Evolutionary conservation across 1,140 invertebrate genomes (phyloP), one percentile per base, ranked within the genome.

Genomic region (Batillaria attramentaria): DNA sequence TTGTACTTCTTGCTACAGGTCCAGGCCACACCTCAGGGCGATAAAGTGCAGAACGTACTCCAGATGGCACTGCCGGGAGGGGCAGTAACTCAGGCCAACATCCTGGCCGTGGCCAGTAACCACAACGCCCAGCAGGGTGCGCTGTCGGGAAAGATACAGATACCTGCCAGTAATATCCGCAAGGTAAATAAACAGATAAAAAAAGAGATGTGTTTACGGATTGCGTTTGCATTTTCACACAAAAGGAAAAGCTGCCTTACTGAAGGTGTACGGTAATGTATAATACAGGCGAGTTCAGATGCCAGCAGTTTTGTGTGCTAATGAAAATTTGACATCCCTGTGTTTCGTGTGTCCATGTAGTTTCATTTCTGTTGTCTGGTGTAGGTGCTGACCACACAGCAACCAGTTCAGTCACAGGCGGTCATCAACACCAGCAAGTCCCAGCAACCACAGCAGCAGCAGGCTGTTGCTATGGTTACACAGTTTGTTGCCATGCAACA

Each of bases 21-120:
- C 62, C 85, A 84, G 82, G 82, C 83, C 3, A 77, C 86, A 37
- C 84, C 84, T 24, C 84, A 78, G 50, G 87, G 87, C 18, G 84
- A 83, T 41, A 88, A 88, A 79, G 69, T 86, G 24, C 85, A 86
- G 74, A 88, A 88, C 69, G 82, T 89, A 42, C 79, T 90, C n/a
- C 89, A 90, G 74, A 90, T 90, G 89, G 88, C 88, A n/a, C 79
- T 90, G 54, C 86, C 88, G 46, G 87, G 87, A 46, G 81, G 84
- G 65, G 84, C 83, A 4, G 72, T 88, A 5, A 86, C 84, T 50
- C 83, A 84, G 50, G 84, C 84, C 35, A 88, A 85, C 74, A 85
- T 88, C 39, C 76, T 81, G 60, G 70, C 81, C 37, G 84, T 81
- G 81, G 82, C 83, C 84, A 86, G 78, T 57, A 66, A 33, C 57